Conservation (phyloP, 1,140 invertebrate species). For the Olivierus martensii region DNA sequence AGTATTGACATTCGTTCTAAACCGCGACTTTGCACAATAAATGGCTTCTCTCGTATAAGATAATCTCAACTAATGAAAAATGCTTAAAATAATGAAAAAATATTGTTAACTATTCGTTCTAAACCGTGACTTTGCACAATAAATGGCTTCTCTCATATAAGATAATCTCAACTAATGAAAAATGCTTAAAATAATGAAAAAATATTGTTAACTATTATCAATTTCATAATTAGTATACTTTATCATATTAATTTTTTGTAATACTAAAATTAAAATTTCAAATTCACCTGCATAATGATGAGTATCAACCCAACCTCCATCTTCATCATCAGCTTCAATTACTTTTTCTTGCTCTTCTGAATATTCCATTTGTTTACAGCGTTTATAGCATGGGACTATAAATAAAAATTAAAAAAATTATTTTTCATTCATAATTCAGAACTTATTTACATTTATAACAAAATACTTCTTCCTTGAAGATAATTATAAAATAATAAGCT, state of each 20-base stretch:
- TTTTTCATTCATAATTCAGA: background rate
- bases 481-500: no score
- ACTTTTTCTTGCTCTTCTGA: conserved; percentile 33
- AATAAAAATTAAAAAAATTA: background rate
- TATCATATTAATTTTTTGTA: background rate
- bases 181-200: no score
- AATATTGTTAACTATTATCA: background rate
- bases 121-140: no score
- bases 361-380: conserved; percentile 67
- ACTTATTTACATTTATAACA: background rate
- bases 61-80: no score
- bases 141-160: no score
- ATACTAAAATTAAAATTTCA: background rate
- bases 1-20: no score
- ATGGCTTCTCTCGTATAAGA: no score
- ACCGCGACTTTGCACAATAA: no score
- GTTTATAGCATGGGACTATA: conserved; percentile 70
- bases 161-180: no score
- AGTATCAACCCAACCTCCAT: conserved; percentile 96
- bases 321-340: conserved; percentile 75
- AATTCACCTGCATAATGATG: conserved; percentile 59
- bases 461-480: no score
- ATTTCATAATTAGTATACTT: background rate
- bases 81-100: no score
- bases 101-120: no score